These are phyloP conservation scores for Auanema freiburgensis DNA, from an alignment of 2,888 invertebrate genomes.

Conservation along the genomic window DNA sequence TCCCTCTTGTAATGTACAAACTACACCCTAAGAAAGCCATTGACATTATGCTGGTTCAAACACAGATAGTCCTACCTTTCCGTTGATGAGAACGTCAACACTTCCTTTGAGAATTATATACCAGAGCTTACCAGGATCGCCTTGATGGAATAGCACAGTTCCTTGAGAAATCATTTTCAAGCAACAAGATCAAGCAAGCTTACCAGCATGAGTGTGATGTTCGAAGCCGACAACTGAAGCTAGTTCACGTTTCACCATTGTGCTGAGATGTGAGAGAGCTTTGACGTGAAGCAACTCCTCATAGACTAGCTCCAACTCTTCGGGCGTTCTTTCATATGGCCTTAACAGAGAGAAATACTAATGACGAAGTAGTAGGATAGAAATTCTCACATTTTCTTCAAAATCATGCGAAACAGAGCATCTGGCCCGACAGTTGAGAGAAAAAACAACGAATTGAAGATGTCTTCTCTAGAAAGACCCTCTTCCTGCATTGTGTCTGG, in stretches of 20 bases:
- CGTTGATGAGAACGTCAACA: conserved; percentile 82
- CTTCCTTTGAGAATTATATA: conserved; percentile 82
- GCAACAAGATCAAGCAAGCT: conserved; percentile 66
- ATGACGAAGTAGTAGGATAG: not conserved
- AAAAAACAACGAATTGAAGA: conserved; percentile 68
- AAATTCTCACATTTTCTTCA: conserved; percentile 76
- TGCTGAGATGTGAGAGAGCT: conserved; percentile 79
- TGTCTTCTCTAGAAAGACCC: conserved; percentile 34
- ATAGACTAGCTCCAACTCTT: conserved; percentile 81
- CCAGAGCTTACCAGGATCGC: conserved; percentile 83
- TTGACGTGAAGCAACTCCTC: conserved; percentile 81
- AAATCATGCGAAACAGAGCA: conserved; percentile 78
- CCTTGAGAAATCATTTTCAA: conserved; percentile 65
- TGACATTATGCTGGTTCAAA: conserved; percentile 15
- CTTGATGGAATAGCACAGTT: conserved; percentile 72
- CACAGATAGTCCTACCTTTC: conserved; percentile 70
- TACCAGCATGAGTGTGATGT: conserved; percentile 77
- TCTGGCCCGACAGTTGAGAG: conserved; percentile 78
- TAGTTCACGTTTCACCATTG: conserved; percentile 71
- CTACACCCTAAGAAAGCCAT: conserved; percentile 76
- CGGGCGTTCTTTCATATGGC: conserved; percentile 76
- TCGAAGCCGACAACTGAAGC: conserved; percentile 80
- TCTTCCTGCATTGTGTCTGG: conserved; percentile 11
- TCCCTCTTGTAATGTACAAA: conserved; percentile 80
- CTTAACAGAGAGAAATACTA: conserved; percentile 66